These are phyloP conservation scores for Sprattus sprattus DNA, from an alignment of 2,113 vertebrate genomes.

Conservation along the genomic window DNA sequence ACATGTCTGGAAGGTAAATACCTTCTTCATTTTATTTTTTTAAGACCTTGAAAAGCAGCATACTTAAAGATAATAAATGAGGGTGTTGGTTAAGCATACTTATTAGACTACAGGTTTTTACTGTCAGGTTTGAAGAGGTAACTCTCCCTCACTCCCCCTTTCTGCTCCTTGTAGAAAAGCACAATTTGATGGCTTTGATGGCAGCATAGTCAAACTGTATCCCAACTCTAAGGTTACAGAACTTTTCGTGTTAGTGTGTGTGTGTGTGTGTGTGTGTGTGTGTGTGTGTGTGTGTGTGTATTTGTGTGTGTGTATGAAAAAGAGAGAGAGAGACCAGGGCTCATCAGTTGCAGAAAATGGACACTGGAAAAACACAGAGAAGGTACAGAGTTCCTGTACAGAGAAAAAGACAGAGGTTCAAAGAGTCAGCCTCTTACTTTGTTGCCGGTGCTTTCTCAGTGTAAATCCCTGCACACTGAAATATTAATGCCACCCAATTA, in stretches of 20 bases:
- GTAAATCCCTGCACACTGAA: conserved; percentile 55
- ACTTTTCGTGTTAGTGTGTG: not conserved
- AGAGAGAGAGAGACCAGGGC: not conserved
- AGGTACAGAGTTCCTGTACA: not conserved
- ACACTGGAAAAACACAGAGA: not conserved
- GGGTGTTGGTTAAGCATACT: not conserved
- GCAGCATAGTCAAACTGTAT: not conserved
- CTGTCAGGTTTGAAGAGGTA: not conserved
- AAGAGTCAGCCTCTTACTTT: conserved; percentile 32
- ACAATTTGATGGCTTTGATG: not conserved
- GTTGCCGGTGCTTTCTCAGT: conserved; percentile 34
- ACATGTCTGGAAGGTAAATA: not conserved
- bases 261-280: not conserved
- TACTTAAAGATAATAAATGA: not conserved
- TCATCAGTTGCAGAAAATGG: not conserved
- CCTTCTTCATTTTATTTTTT: not conserved
- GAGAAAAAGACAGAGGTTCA: not conserved
- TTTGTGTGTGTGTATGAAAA: not conserved
- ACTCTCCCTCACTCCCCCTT: not conserved
- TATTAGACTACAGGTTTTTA: not conserved
- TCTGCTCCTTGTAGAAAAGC: no score
- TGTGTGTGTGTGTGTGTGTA: not conserved
- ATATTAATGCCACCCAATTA: conserved; percentile 65
- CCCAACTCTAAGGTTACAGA: not conserved
- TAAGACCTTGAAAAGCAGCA: not conserved